These are phyloP conservation scores for Bovichtus diacanthus DNA, from an alignment of 2,797 vertebrate genomes.

Conservation along the genomic window DNA sequence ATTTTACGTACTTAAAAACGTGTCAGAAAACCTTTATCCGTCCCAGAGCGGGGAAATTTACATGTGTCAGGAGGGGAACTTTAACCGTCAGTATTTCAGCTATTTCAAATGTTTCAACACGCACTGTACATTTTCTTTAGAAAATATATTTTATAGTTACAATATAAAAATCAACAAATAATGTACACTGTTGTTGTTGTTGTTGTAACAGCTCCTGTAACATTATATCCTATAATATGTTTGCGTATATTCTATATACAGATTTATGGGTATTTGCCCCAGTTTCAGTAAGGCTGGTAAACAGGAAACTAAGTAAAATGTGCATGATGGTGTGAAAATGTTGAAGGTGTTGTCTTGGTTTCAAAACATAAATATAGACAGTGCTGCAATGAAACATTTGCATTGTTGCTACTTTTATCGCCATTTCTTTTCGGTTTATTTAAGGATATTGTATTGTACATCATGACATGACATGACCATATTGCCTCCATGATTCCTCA, in stretches of 20 bases:
- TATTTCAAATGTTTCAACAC: not conserved
- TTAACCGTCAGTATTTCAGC: not conserved
- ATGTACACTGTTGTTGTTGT: not conserved
- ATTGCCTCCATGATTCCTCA: conserved; percentile 56
- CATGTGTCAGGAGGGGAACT: too few relatives aligned
- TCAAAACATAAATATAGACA: not conserved
- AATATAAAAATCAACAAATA: not conserved
- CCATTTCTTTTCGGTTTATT: not conserved
- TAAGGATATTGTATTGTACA: not conserved
- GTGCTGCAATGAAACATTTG: not conserved
- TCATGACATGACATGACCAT: not conserved
- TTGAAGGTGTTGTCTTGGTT: not conserved
- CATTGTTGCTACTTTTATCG: not conserved
- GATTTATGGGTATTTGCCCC: not conserved
- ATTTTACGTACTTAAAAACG: too few relatives aligned
- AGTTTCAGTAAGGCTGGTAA: not conserved
- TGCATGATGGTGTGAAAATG: conserved; percentile 17
- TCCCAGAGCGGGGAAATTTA: too few relatives aligned
- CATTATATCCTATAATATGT: not conserved
- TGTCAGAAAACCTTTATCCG: too few relatives aligned
- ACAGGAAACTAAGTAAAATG: conserved; percentile 6
- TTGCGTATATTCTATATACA: too few relatives aligned
- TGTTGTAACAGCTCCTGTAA: not conserved
- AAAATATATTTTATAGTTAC: not conserved
- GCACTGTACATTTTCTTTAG: not conserved